phyloP scores from a whole-genome alignment of 2,888 invertebrate genomes.

The Serripes groenlandicus region DNA sequence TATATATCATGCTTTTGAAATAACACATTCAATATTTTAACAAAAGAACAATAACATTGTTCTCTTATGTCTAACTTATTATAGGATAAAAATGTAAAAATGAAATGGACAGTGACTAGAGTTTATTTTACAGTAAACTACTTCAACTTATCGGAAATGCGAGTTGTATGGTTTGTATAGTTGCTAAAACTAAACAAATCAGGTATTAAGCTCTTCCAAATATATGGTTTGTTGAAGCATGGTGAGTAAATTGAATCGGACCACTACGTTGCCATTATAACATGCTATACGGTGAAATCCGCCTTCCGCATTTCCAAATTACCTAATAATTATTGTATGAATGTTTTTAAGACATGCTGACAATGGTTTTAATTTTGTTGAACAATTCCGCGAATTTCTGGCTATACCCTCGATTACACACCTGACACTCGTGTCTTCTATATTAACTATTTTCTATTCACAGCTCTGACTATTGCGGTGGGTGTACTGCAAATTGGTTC shows the following conservation, averaged over 20 bases:
- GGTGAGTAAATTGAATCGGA: no score
- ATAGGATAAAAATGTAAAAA: no score
- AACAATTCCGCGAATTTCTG: no score
- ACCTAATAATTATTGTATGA: background rate
- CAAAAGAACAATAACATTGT: no score
- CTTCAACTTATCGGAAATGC: background rate
- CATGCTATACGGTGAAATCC: background rate
- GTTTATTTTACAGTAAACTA: no score
- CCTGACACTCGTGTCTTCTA: background rate
- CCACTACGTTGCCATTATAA: no score
- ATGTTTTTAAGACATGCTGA: background rate
- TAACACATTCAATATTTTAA: no score
- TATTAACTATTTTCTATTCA: background rate
- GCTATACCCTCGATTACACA: no score
- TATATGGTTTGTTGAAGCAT: no score
- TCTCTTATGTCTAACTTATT: no score
- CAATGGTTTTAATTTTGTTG: background rate
- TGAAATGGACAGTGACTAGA: no score
- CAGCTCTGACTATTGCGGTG: slow-evolving; percentile 52
- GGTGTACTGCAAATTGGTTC: slow-evolving; percentile 36
- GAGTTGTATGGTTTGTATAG: background rate
- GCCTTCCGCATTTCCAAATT: background rate
- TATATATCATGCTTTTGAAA: no score
- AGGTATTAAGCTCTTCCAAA: background rate
- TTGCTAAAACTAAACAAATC: background rate